Evolutionary conservation across 2,113 vertebrate species (phyloP).

Genomic region (Scomber scombrus): DNA sequence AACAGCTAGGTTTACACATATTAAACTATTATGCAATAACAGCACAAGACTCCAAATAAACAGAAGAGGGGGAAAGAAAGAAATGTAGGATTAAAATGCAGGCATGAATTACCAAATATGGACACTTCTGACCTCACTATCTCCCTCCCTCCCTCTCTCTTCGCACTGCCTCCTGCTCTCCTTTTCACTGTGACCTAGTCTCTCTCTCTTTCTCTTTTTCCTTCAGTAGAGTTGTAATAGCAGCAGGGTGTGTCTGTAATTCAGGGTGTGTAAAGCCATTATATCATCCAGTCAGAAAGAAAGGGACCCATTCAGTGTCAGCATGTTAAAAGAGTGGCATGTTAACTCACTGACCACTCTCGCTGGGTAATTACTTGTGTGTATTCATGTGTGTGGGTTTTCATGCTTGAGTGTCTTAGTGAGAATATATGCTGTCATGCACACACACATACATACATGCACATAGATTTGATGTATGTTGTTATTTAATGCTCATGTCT

Average conservation of each 20-base stretch:
- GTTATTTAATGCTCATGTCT: slow-evolving; percentile 4
- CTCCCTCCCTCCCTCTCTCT: slow-evolving; percentile 49
- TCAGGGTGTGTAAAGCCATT: slow-evolving; percentile 76
- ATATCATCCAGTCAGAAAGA: slow-evolving; percentile 72
- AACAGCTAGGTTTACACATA: too few species aligned
- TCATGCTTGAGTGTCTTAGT: slow-evolving; percentile 6
- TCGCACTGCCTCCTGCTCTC: slow-evolving; percentile 12
- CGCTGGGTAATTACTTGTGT: slow-evolving; percentile 37
- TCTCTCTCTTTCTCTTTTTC: slow-evolving; percentile 39
- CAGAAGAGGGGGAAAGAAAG: slow-evolving; percentile 11
- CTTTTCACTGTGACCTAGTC: slow-evolving; percentile 58
- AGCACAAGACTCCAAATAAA: slow-evolving; percentile 37
- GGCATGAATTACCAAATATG: slow-evolving; percentile 81
- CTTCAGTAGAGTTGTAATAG: slow-evolving; percentile 61
- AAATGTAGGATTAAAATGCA: slow-evolving; percentile 47
- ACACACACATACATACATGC: not conserved
- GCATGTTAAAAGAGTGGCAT: slow-evolving; percentile 53
- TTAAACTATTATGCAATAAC: slow-evolving; percentile 6
- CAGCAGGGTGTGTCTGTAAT: slow-evolving; percentile 80
- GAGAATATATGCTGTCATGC: slow-evolving; percentile 6
- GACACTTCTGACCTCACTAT: slow-evolving; percentile 75
- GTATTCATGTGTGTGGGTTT: slow-evolving; percentile 50
- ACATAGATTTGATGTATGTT: not conserved
- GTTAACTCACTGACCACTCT: slow-evolving; percentile 55
- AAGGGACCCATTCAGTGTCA: slow-evolving; percentile 71